Evolutionary conservation across 2,113 vertebrate species (phyloP).

Genomic region (Nibea albiflora): DNA sequence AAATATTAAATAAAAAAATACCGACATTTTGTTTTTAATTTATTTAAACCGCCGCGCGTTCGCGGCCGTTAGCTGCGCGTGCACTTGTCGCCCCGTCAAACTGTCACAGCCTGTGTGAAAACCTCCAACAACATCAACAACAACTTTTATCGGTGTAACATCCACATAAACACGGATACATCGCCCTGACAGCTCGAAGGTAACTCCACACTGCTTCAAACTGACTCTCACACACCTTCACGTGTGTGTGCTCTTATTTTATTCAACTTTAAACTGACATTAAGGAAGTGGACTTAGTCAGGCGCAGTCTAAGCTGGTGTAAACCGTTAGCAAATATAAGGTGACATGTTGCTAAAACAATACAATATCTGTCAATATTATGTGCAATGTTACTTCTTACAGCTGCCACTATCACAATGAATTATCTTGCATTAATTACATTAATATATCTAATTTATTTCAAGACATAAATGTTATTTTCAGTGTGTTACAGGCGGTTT

Average conservation of each 20-base stretch:
- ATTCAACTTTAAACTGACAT: not conserved
- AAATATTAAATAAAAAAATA: not conserved
- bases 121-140: not conserved
- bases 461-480: not conserved
- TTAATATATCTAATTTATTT: not conserved
- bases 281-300: slow-evolving; percentile 50
- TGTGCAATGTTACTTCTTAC: not conserved
- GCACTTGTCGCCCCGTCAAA: slow-evolving; percentile 23
- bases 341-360: not conserved
- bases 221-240: accelerated
- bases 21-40: too few species aligned
- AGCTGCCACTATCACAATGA: not conserved
- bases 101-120: not conserved
- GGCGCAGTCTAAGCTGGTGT: not conserved
- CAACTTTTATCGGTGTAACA: not conserved
- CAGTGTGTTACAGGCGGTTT: not conserved
- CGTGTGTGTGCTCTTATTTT: not conserved
- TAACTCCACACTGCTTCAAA: slow-evolving; percentile 22
- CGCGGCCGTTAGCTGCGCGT: slow-evolving; percentile 44
- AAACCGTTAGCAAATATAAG: not conserved
- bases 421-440: not conserved
- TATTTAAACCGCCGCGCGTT: slow-evolving; percentile 44
- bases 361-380: too few species aligned
- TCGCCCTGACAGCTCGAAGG: slow-evolving; percentile 29
- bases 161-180: slow-evolving; percentile 4